Base-by-base conservation (phyloP, 2,113 vertebrate species). In the Nicator chloris region DNA sequence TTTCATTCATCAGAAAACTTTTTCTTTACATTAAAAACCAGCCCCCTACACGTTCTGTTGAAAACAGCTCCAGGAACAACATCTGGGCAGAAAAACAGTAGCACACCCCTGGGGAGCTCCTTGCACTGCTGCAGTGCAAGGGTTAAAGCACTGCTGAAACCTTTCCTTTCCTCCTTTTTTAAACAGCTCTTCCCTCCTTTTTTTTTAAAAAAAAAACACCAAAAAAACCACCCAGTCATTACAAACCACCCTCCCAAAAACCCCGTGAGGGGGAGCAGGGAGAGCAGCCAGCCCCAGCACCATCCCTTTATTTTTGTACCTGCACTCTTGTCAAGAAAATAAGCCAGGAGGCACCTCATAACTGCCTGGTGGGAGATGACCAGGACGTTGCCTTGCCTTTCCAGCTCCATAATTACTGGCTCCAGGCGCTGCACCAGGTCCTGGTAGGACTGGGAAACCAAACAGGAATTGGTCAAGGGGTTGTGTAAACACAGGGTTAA, bases 331-430 rank as follows among this genome's bases (percentile, higher is more conserved):
- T 99, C 99, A 90, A 99, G 97, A 95, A 99, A 99, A 98, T 99
- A 99, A 91, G 99, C 99, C 65, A 99, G 97, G 24, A 99, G 98
- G 86, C 99, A 99, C 94, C 99, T 98, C 99, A 99, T 99, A 78
- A 99, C 99, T 2, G 99, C 99, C 97, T 99, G 99, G 97, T 99
- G 99, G 96, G 98, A 98, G 97, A 99, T 97, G 14, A 99, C 99
- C 13, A 99, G 97, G 86, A 99, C 98, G 3, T 99, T 99, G 70
- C 99, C 99, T 81, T 99, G 99, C 10, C 99, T 97, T 76, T 99
- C 99, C n/a, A 99, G 96, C 96, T 99, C 99, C 99, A 99, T 99
- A 95, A 99, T 99, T 66, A 99, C 99, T 0, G 99, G 99, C 96
- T 99, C 99, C 94, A 99, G 96, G 28, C 99, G 98, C 90, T 99